phyloP scores from a whole-genome alignment of 2,113 vertebrate species.

The Orcinus orca region DNA sequence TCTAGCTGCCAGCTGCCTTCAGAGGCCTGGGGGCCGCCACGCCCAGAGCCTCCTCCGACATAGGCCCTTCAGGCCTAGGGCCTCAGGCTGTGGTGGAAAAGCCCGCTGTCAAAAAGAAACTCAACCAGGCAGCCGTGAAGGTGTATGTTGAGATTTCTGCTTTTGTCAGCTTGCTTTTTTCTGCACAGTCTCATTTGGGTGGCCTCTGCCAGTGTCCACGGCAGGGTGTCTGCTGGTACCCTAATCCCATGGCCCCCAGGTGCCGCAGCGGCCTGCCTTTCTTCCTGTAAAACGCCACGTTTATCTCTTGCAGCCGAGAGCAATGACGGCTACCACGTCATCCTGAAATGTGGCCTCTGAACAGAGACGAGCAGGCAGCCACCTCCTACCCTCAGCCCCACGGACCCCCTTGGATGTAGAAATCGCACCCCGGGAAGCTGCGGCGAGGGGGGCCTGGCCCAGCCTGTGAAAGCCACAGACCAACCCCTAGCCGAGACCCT shows the following conservation, averaged over 20 bases:
- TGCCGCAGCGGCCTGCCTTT: fast-evolving
- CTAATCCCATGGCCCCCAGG: fast-evolving
- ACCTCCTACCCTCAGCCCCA: conserved; percentile 67
- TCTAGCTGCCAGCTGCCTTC: not conserved
- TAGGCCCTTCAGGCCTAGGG: not conserved
- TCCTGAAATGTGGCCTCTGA: conserved; percentile 89
- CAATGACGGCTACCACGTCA: conserved; percentile 90
- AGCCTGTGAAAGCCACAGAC: conserved; percentile 35
- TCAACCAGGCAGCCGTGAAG: not conserved
- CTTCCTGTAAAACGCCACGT: not conserved
- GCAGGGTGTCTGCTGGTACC: not conserved
- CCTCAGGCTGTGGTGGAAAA: not conserved
- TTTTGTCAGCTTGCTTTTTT: not conserved
- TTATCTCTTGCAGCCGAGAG: conserved; percentile 88
- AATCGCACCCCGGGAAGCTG: conserved; percentile 53
- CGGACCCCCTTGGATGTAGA: conserved; percentile 60
- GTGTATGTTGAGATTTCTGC: not conserved
- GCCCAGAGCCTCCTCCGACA: not conserved
- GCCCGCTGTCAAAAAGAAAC: not conserved
- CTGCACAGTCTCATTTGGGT: not conserved
- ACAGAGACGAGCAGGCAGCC: conserved; percentile 47
- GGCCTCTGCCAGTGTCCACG: not conserved
- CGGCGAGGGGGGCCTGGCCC: not conserved
- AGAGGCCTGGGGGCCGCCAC: not conserved
- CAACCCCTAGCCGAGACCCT: conserved; percentile 31